Base-by-base conservation (phyloP, 1,140 invertebrate genomes). In the Drosophila nannoptera region DNA sequence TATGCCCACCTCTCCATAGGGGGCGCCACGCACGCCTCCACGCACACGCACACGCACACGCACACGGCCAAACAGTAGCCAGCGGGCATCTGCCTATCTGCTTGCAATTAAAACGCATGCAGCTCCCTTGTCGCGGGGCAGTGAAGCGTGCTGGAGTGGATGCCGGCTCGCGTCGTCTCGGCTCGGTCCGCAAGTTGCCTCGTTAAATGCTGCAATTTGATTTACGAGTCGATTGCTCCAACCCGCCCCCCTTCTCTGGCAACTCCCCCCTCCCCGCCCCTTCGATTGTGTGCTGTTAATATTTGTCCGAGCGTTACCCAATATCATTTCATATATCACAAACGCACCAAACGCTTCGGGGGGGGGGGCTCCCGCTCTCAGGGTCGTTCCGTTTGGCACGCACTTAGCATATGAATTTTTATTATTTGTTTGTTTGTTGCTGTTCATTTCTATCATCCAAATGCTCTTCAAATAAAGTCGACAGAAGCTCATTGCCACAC, bases 371-470 rank as follows among this genome's bases (percentile, higher is more conserved):
- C 58, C 33, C 48, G 49, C 54, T 43, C 12, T 68, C 77, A 78
- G 58, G 72, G 76, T 78, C 76, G 76, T 78, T 78, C 72, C 75
- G 60, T 77, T 69, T 77, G 58, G 69, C 54, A 52, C 72, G 71
- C 71, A 70, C 71, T 78, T 78, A 80, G 73, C 76, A 80, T 80
- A 80, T 58, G 78, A 78, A 78, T 75, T 72, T 71, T 53, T 55
- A 14, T 67, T 60, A 43, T 58, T 29, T 59, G 31, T 67, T 16
- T 65, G 31, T 54, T 42, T 42, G 22, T 22, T 22, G 1, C 22
- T 22, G n/a, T 43, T 43, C 40, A 14, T 43, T n/a, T 43, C n/a
- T 14, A 11, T n/a, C 48, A n/a, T 38, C 43, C 75, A 9, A 59
- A 56, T 59, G 52, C 61, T 76, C 56, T 59, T 62, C 54, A 46